These are phyloP conservation scores for Ictalurus punctatus DNA, from an alignment of 2,113 vertebrate species.

Conservation along the genomic window DNA sequence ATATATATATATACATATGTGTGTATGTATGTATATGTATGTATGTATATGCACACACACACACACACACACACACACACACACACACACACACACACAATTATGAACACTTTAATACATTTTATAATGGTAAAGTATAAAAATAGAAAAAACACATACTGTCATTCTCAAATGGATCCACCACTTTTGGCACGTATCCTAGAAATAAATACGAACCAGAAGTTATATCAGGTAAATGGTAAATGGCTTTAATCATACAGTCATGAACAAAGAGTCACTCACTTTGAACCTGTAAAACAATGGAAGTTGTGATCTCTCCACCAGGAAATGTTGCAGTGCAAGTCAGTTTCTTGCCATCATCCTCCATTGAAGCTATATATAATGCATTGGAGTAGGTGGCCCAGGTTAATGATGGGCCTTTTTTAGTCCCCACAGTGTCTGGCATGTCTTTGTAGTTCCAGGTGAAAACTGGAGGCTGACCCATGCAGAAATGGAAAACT, in stretches of 20 bases:
- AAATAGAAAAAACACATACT: constrained; percentile 30
- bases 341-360: constrained; percentile 58
- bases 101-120: not conserved
- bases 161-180: constrained; percentile 45
- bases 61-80: no score
- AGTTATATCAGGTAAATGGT: not conserved
- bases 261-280: constrained; percentile 35
- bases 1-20: no score
- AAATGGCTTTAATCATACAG: not conserved
- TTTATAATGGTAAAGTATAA: not conserved
- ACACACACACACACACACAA: no score
- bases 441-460: constrained; percentile 65
- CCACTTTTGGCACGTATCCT: constrained; percentile 29
- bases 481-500: constrained; percentile 59
- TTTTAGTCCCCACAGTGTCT: not conserved
- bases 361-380: constrained; percentile 57
- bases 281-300: constrained; percentile 56
- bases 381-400: constrained; percentile 56
- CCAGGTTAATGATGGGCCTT: not conserved
- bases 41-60: no score
- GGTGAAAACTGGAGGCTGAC: constrained; percentile 47
- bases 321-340: constrained; percentile 56
- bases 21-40: no score
- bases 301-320: constrained; percentile 49
- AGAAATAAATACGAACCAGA: not conserved